Evolutionary conservation across 23 tunicate genomes (phyloP), one percentile per base, ranked within the genome.

Genomic region (Diplosoma virens): DNA sequence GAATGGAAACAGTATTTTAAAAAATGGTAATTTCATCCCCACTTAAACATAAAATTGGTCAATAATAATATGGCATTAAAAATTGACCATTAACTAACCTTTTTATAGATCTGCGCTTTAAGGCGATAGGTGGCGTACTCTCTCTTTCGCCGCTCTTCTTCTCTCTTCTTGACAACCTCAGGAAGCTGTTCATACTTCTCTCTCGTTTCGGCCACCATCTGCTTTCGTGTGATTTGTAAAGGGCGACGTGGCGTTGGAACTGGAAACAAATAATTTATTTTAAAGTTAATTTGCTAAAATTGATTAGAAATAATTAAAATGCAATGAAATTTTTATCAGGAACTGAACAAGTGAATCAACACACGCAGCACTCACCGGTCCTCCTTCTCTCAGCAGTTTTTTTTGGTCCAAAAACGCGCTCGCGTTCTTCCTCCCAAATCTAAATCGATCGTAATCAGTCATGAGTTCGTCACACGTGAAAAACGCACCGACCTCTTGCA

Each of bases 181-280:
- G 96, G 96, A 33, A 89, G 87, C 24, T 72, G 79, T 29, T 82
- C 45, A 70, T 89, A 89, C 37, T 89, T 89, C 28, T 77, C 74
- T 37, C 77, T 82, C 58, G 89, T 89, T 33, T 79, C 83, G 47
- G 81, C 74, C 14, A 75, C 28, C 46, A 82, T 78, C 63, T 82
- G 81, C 25, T 64, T 75, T 16, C 87, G 75, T 30, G 81, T 73
- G 24, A 74, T 3, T 35, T 74, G 74, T 21, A 50, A 30, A 11
- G 55, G 48, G 4, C 76, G 80, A 21, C 79, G 58, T 1, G 63
- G 46, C 1, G 76, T 66, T 17, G 71, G 73, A 52, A 11, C 65
- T 41, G 50, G 14, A 41, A 41, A 7, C 50, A 41, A 41, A 41
- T 14, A 14, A 41, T 9, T 41, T 41, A 41, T 14, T 9, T 9